Base-by-base conservation (phyloP, 2,888 invertebrate species). In the Taphrorychus bicolor region DNA sequence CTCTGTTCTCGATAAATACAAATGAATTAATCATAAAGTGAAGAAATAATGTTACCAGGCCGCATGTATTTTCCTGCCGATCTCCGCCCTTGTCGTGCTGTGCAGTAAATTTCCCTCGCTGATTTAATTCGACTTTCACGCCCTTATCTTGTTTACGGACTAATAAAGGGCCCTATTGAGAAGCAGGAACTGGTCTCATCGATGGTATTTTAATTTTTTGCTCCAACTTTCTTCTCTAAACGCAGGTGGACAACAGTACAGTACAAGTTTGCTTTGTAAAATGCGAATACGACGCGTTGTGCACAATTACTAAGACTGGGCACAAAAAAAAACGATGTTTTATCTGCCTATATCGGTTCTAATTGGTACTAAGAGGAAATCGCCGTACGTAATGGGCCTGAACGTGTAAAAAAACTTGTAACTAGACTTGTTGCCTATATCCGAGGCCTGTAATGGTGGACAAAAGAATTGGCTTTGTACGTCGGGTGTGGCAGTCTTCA, bases 291-390 rank as follows among this genome's bases (percentile, higher is more conserved):
- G 32, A 32, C 32, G n/a, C n/a, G 11, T 32, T 32, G 32, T 45
- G 45, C 14, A n/a, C 45, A 45, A 45, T 45, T 45, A 32, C 32
- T 32, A 32, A 32, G 32, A 32, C 9, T 11, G 1, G 32, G 32
- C 2, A n/a, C n/a, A 32, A 32, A 32, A 66, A 66, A 66, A 66
- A 66, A 59, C 56, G 41, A 54, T 60, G 59, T 66, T 66, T 59
- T 66, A 66, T 60, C 66, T 59, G 48, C 40, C 60, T 66, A 56
- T 66, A 66, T 66, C 66, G 17, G 60, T 66, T 66, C 60, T 60
- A 66, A 66, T 66, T 66, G 66, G 60, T 60, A 56, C 58, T 64
- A 64, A 64, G 64, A 64, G 64, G 64, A 64, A 64, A 64, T 64
- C 32, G 32, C 32, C 32, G 32, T 32, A 32, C 32, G 11, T 32